phyloP scores from a whole-genome alignment of 2,113 vertebrate species.

The Choloepus hoffmanni region DNA sequence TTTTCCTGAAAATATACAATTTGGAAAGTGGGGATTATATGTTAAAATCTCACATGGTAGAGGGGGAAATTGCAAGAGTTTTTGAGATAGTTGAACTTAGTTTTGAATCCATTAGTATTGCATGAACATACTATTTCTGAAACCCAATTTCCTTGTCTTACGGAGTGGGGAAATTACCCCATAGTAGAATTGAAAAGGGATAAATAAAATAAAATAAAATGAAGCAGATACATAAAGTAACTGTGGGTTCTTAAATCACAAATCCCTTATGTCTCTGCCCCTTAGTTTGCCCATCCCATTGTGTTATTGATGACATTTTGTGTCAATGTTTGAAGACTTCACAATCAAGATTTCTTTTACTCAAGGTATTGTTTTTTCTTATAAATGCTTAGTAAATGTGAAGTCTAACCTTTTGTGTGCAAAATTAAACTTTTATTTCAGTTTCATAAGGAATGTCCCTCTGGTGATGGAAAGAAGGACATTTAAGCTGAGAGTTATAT shows the following conservation, averaged over 20 bases:
- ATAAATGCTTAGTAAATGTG: conserved; percentile 40
- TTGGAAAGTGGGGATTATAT: background rate
- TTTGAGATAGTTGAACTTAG: background rate
- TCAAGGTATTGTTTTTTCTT: conserved; percentile 27
- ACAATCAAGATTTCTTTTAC: background rate
- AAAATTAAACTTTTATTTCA: conserved; percentile 43
- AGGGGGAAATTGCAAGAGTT: background rate
- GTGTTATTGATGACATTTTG: background rate
- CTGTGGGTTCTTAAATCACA: background rate
- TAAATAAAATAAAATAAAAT: conserved; percentile 26
- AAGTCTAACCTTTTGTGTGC: conserved; percentile 23
- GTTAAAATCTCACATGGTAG: background rate
- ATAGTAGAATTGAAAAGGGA: background rate
- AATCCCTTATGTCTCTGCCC: background rate
- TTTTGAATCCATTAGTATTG: background rate
- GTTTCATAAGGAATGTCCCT: conserved; percentile 6
- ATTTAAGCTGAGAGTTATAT: conserved; percentile 9
- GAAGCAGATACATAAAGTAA: background rate
- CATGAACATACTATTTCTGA: background rate
- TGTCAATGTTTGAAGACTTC: background rate
- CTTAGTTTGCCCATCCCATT: background rate
- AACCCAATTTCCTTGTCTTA: background rate
- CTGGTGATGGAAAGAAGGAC: background rate
- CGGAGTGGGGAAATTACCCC: background rate
- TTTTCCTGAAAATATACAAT: background rate